Evolutionary conservation across 1,140 invertebrate genomes (phyloP).

Genomic region (Coenobita brevimanus): DNA sequence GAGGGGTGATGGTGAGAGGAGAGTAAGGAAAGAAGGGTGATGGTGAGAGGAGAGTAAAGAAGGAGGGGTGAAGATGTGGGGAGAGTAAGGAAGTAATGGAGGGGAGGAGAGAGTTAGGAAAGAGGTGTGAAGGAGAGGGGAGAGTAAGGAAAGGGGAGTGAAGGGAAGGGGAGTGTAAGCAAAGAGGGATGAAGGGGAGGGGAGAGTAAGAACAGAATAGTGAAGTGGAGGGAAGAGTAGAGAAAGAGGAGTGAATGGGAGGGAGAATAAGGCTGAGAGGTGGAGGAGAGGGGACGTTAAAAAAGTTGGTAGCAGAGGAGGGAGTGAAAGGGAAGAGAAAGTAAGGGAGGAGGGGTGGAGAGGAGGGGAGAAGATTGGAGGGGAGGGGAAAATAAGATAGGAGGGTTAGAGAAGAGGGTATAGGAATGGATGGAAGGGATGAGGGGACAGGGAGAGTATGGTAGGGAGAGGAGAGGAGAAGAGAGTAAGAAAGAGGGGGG

Average conservation of each 20-base stretch:
- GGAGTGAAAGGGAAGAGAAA: neutral
- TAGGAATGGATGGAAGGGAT: neutral
- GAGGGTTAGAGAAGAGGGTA: neutral
- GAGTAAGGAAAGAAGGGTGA: no score
- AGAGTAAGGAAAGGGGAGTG: neutral
- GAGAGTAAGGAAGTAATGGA: neutral
- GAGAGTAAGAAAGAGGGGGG: no score
- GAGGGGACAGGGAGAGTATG: neutral
- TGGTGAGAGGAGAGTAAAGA: neutral
- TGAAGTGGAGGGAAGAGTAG: neutral
- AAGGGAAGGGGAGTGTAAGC: neutral
- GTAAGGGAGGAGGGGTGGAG: neutral
- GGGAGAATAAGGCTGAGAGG: no score
- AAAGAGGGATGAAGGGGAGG: neutral
- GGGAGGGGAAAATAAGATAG: neutral
- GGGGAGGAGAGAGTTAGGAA: neutral
- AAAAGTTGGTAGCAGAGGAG: neutral
- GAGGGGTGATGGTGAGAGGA: no score
- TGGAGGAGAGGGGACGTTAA: neutral
- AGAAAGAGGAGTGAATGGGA: neutral
- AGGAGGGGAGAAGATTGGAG: neutral
- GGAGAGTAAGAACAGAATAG: neutral
- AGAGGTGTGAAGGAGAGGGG: neutral
- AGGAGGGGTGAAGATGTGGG: neutral
- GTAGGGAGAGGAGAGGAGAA: neutral